Evolutionary conservation across 2,888 invertebrate genomes (phyloP).

Genomic region (Drosophila colorata): DNA sequence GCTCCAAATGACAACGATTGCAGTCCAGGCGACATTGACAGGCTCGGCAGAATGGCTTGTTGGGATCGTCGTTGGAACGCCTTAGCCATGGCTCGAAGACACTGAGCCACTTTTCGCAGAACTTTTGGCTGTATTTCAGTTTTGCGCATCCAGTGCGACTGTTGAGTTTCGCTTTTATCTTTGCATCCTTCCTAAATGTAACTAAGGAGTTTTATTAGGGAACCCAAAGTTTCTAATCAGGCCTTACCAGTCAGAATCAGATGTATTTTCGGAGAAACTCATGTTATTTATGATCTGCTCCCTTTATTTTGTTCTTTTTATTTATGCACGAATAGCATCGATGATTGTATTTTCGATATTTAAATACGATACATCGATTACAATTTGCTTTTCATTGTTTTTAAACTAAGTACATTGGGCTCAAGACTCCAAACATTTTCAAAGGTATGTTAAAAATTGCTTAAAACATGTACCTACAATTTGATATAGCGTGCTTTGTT

Average conservation of each 20-base stretch:
- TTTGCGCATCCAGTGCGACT: conserved; percentile 49
- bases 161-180: conserved; percentile 64
- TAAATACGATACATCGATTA: conserved; percentile 25
- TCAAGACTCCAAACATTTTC: not conserved
- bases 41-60: conserved; percentile 83
- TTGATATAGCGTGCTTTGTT: too few species aligned
- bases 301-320: conserved; percentile 29
- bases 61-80: conserved; percentile 74
- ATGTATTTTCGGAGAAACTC: conserved; percentile 82
- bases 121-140: conserved; percentile 81
- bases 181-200: conserved; percentile 78
- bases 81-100: conserved; percentile 82
- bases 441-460: too few species aligned
- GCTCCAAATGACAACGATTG: conserved; percentile 82
- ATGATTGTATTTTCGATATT: conserved; percentile 25
- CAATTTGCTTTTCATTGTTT: conserved; percentile 2
- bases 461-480: too few species aligned
- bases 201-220: not conserved
- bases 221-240: not conserved
- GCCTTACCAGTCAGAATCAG: conserved; percentile 82
- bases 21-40: conserved; percentile 83
- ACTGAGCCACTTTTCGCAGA: conserved; percentile 83
- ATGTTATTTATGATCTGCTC: conserved; percentile 44
- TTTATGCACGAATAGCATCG: conserved; percentile 40
- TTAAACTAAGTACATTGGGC: not conserved